phyloP scores from a whole-genome alignment of 2,888 invertebrate genomes.

The Sphaerophoria rueppellii region DNA sequence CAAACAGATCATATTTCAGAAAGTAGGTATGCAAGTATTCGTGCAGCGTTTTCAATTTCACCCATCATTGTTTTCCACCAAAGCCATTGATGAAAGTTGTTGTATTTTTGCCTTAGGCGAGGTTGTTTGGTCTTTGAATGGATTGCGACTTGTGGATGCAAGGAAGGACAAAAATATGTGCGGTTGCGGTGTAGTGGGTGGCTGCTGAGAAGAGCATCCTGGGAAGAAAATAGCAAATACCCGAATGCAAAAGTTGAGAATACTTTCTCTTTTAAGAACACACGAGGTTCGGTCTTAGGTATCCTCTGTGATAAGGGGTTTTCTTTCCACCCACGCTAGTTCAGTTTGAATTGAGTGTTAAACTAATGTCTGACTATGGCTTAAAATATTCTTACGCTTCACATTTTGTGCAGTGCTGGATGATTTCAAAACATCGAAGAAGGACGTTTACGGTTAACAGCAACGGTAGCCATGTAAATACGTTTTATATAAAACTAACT shows the following conservation, averaged over 20 bases:
- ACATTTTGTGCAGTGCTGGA: background rate
- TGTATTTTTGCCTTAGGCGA: background rate
- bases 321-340: background rate
- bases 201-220: constrained; percentile 5
- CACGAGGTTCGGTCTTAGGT: background rate
- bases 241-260: background rate
- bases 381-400: constrained; percentile 24
- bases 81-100: background rate
- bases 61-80: constrained; percentile 24
- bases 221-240: constrained; percentile 18
- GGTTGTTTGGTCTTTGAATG: background rate
- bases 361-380: constrained; percentile 26
- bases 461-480: too few relatives aligned
- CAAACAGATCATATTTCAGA: constrained; percentile 68
- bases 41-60: constrained; percentile 57
- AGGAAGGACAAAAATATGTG: background rate
- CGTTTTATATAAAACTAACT: too few relatives aligned
- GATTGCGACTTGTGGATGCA: background rate
- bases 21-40: constrained; percentile 44
- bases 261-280: background rate
- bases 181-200: too few relatives aligned
- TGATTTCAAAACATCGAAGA: background rate
- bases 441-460: too few relatives aligned
- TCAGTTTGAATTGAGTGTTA: constrained; percentile 20
- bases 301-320: constrained; percentile 18